These are phyloP conservation scores for Gambusia yucatana DNA, from an alignment of 2,797 vertebrate species.

Conservation along the genomic window DNA sequence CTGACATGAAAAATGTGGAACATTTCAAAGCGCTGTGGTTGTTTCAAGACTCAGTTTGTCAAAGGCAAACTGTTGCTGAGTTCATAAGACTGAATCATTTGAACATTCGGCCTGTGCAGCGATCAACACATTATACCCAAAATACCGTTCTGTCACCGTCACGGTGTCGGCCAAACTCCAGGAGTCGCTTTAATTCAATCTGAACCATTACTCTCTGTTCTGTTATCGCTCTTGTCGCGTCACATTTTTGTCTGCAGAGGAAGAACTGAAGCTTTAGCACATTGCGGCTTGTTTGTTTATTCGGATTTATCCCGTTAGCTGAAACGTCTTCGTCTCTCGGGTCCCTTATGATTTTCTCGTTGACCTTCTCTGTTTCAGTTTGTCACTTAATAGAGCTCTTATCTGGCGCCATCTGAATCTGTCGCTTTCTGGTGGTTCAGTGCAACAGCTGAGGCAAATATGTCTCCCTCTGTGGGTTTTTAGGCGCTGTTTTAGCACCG, in stretches of 20 bases:
- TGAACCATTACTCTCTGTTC: not conserved
- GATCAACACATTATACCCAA: not conserved
- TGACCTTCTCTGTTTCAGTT: not conserved
- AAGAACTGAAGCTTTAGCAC: not conserved
- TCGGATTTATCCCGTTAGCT: not conserved
- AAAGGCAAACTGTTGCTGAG: not conserved
- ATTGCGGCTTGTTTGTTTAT: conserved; percentile 1
- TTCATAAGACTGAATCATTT: not conserved
- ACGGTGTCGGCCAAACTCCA: not conserved
- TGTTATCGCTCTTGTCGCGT: not conserved
- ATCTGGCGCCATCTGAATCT: conserved; percentile 17
- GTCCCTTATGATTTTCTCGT: not conserved
- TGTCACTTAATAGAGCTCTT: conserved; percentile 14
- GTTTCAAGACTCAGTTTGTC: not conserved
- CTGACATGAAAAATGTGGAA: not conserved
- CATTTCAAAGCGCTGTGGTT: not conserved
- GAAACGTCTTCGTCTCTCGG: not conserved
- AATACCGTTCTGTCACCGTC: not conserved
- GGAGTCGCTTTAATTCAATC: conserved; percentile 1
- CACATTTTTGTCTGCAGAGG: conserved; percentile 1
- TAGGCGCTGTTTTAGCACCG: conserved; percentile 15
- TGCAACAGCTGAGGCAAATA: conserved; percentile 34
- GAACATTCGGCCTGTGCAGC: not conserved
- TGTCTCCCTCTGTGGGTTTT: conserved; percentile 26
- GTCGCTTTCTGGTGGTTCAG: conserved; percentile 24